These are phyloP conservation scores for Tragopan temminckii DNA, from an alignment of 2,797 vertebrate genomes.

Conservation along the genomic window DNA sequence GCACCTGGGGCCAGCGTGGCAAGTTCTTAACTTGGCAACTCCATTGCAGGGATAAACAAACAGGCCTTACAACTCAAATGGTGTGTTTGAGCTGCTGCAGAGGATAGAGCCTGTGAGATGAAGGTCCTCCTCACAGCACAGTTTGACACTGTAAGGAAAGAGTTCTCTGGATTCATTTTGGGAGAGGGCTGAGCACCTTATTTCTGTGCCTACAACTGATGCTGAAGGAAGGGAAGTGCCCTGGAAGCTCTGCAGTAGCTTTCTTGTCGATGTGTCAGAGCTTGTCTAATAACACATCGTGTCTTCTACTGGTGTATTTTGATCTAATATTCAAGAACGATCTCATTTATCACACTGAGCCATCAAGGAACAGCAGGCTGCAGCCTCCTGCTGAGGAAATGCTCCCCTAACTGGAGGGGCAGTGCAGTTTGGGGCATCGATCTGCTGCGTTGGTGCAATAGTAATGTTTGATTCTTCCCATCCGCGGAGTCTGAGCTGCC, in stretches of 20 bases:
- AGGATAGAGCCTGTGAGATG: neutral
- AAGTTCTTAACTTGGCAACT: neutral
- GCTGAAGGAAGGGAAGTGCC: neutral
- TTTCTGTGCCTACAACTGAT: accelerated
- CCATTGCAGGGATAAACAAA: accelerated
- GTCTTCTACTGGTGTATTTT: neutral
- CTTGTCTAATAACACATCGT: neutral
- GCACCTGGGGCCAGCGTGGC: neutral
- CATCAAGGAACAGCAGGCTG: neutral
- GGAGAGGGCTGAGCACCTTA: neutral
- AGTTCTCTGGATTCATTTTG: neutral
- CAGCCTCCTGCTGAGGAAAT: neutral
- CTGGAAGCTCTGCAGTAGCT: neutral
- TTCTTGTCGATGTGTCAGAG: neutral
- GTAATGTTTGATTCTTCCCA: accelerated
- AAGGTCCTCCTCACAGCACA: neutral
- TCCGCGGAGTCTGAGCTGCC: neutral
- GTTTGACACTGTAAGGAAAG: neutral
- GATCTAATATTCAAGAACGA: neutral
- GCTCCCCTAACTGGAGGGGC: neutral
- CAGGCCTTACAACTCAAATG: too few species aligned
- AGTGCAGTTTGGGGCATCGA: neutral
- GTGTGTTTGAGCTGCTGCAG: neutral
- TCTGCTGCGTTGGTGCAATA: neutral
- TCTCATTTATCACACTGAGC: accelerated